Evolutionary conservation across 2,888 invertebrate genomes (phyloP), one percentile per base, ranked within the genome.

Genomic region (Spisula subtruncata): DNA sequence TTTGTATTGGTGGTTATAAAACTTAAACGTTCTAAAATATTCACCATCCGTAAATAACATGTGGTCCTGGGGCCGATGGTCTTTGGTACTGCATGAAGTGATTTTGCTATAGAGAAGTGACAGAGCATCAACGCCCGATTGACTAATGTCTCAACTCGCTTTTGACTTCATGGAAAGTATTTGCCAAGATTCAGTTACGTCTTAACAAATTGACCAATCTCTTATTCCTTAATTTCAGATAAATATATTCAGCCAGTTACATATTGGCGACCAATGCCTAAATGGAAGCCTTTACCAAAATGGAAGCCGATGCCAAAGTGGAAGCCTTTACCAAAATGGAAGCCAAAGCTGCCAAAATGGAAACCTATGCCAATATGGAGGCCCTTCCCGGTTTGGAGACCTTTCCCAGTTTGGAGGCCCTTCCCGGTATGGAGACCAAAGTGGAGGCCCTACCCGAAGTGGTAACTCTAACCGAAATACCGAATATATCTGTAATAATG

Each of bases 261-360:
- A 35, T 0, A 35, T 35, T 75, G 75, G 75, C 6, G 18, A 10
- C 75, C 75, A 1, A 32, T 75, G 32, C 60, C 60, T 2, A 60
- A 60, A 60, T 60, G 60, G 60, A 25, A 20, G 60, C 60, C 60
- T n/a, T 1, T 75, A 0, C 75, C 35, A 18, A 10, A 12, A 75
- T 75, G 75, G 75, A 32, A 32, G 12, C 32, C 32, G 14, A 35
- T 75, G 75, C 75, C 75, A 18, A 75, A 75, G 35, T 75, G 75
- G 75, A 32, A 18, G 16, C 75, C 75, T 35, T 35, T 32, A 1
- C 75, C 75, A 18, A 1, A 14, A 12, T 75, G 71, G 71, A 25
- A 29, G 29, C 71, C 71, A 71, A 29, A n/a, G n/a, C n/a, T 71
- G 25, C 71, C 29, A 71, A 71, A 29, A 71, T 29, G 71, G 71